phyloP scores from a whole-genome alignment of 1,140 invertebrate genomes.

The Conopomorpha cramerella region DNA sequence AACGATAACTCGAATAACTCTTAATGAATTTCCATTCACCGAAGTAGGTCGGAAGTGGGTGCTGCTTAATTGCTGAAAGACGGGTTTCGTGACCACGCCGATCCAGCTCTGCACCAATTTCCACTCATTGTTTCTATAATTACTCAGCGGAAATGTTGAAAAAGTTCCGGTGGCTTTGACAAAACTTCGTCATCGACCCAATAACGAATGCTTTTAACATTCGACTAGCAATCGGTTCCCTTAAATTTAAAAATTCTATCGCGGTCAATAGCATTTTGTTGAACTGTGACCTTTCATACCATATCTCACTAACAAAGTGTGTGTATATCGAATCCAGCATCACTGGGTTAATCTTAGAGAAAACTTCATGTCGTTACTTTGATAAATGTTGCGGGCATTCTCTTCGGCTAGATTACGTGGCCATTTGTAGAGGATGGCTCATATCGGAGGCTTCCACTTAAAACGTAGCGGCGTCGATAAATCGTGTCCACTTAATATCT shows the following conservation, averaged over 20 bases:
- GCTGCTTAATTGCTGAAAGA: slow-evolving; percentile 34
- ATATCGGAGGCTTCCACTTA: slow-evolving; percentile 34
- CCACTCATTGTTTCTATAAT: slow-evolving; percentile 51
- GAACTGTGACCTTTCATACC: slow-evolving; percentile 25
- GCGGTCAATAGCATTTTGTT: no score
- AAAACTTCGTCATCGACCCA: no score
- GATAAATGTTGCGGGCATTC: slow-evolving; percentile 31
- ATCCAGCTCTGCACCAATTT: slow-evolving; percentile 27
- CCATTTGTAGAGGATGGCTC: slow-evolving; percentile 28
- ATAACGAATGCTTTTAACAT: no score
- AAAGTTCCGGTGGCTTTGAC: slow-evolving; percentile 15
- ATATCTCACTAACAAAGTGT: no score
- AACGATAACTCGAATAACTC: slow-evolving; percentile 40
- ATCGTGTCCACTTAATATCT: slow-evolving; percentile 46
- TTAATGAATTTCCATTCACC: slow-evolving; percentile 45
- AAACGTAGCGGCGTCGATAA: slow-evolving; percentile 35
- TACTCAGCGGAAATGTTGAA: slow-evolving; percentile 29
- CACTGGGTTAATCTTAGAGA: slow-evolving; percentile 24
- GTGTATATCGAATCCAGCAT: no score
- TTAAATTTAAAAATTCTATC: no score
- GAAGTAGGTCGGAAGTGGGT: slow-evolving; percentile 30
- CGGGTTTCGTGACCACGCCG: slow-evolving; percentile 30
- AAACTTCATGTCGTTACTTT: slow-evolving; percentile 19
- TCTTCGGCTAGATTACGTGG: slow-evolving; percentile 25
- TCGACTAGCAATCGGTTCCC: no score